Evolutionary conservation across 2,797 vertebrate genomes (phyloP), one percentile per base, ranked within the genome.

Genomic region (Clarias platycephalus): DNA sequence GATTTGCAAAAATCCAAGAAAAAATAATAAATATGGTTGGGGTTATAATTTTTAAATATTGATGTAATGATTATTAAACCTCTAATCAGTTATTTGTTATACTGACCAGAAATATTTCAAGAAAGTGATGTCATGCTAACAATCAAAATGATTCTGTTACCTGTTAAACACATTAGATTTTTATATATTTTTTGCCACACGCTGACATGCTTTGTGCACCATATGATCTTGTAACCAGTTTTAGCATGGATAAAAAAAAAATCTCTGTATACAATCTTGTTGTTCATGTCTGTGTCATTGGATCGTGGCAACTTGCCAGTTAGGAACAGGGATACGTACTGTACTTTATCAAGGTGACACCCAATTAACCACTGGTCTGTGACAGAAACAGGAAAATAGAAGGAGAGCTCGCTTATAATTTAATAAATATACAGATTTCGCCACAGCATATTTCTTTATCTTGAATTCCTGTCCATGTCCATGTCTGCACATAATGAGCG

Each of bases 211-310:
- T 53, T 31, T 31, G 26, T 13, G 44, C 64, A 62, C 7, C 26
- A 71, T 62, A 62, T 80, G 76, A 49, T 20, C 66, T 10, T 71
- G 28, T 63, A 37, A 63, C 34, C 53, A n/a, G 34, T n/a, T 22
- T 53, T 64, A 58, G n/a, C 53, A 28, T 58, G 66, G 16, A 26
- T 77, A 15, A 60, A 22, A 15, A 60, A 22, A 60, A n/a, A 67
- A 44, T 28, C 9, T 44, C 55, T 44, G 26, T 40, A 37, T 31
- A 57, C 70, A 60, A 84, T 31, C 63, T 13, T 84, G 34, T 55
- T 7, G 18, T 84, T 74, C 71, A 74, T n/a, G 16, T 74, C n/a
- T 74, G 2, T 20, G 10, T 80, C 37, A 80, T 31, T 72, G 12
- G 40, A 49, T 15, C 68, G 62, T 78, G 53, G 24, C 49, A 57